These are phyloP conservation scores for Isoperla grammatica DNA, from an alignment of 2,888 invertebrate genomes.

Conservation along the genomic window DNA sequence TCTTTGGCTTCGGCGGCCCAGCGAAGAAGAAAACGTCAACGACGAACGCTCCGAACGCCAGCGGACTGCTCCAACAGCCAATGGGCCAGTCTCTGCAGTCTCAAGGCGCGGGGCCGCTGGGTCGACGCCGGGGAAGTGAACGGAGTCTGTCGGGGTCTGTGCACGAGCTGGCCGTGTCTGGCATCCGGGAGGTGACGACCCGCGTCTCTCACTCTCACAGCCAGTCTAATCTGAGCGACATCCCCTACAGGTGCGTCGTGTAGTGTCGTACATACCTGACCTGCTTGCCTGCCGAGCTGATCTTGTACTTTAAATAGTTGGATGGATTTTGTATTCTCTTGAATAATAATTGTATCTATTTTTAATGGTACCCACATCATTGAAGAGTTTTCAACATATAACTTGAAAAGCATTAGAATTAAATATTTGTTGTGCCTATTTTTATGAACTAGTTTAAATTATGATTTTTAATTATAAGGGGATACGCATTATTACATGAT, in stretches of 20 bases:
- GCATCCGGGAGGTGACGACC: conserved; percentile 52
- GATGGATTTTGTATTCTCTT: no score
- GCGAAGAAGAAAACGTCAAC: conserved; percentile 77
- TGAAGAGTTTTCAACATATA: no score
- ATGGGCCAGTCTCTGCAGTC: conserved; percentile 28
- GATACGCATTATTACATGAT: no score
- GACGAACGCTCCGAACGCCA: conserved; percentile 49
- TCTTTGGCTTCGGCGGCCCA: conserved; percentile 85
- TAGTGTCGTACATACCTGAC: no score
- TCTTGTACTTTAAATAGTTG: no score
- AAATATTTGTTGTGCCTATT: no score
- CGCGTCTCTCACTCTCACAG: conserved; percentile 82
- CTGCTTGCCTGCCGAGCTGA: no score
- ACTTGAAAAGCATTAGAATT: no score
- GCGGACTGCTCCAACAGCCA: conserved; percentile 41
- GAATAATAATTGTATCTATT: no score
- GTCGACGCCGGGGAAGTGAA: conserved; percentile 73
- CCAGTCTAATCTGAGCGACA: conserved; percentile 83
- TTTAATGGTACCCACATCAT: no score
- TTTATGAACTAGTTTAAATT: no score
- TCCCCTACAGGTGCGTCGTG: conserved; percentile 72
- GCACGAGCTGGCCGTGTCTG: conserved; percentile 67
- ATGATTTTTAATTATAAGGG: no score
- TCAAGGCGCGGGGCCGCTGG: conserved; percentile 39
- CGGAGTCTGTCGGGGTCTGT: conserved; percentile 78